Evolutionary conservation across 2,113 vertebrate species (phyloP).

Genomic region (Condylura cristata): DNA sequence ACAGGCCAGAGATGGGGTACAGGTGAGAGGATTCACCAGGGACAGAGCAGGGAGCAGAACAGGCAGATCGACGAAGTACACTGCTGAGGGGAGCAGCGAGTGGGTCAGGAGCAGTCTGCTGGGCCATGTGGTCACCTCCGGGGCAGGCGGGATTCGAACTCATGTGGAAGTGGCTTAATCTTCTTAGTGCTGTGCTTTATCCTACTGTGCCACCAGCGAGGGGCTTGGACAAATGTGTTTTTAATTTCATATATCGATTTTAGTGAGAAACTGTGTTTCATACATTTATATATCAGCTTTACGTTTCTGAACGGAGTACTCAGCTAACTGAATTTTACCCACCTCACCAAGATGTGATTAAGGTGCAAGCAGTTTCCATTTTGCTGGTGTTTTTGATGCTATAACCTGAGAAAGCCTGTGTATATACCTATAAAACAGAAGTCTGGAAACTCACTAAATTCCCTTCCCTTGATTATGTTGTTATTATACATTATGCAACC

Average conservation of each 20-base stretch:
- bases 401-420: too few species aligned
- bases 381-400: background rate
- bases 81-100: too few species aligned
- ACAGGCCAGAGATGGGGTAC: too few species aligned
- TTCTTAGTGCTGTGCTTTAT: too few species aligned
- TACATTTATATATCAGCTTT: background rate
- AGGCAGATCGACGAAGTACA: too few species aligned
- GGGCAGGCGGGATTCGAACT: too few species aligned
- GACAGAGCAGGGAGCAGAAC: too few species aligned
- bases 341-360: background rate
- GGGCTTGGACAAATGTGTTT: background rate
- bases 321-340: background rate
- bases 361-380: background rate
- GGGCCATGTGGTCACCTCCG: too few species aligned
- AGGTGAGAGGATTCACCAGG: too few species aligned
- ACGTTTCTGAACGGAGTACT: background rate
- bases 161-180: too few species aligned
- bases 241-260: background rate
- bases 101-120: too few species aligned
- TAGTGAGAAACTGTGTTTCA: background rate
- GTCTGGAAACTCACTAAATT: background rate
- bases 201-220: too few species aligned
- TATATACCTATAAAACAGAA: background rate
- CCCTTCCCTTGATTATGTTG: accelerated
- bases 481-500: background rate